These are phyloP conservation scores for Onychomys arenicola DNA, from an alignment of 2,797 vertebrate genomes.

Conservation along the genomic window DNA sequence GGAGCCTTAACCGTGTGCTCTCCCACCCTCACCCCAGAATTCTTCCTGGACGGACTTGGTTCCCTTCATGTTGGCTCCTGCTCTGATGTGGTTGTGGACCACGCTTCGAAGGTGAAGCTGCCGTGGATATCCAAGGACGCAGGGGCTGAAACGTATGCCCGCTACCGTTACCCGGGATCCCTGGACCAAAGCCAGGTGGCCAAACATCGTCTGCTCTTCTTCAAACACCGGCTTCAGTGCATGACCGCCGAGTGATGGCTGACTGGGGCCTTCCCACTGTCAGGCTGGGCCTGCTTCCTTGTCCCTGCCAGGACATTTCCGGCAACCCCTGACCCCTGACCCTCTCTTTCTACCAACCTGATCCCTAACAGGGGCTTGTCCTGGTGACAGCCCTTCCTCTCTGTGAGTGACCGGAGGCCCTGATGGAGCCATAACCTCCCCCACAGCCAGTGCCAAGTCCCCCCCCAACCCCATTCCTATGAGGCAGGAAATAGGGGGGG, in stretches of 20 bases:
- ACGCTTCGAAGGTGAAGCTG: constrained; percentile 94
- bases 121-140: constrained; percentile 89
- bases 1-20: neutral
- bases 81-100: constrained; percentile 91
- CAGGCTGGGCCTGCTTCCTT: constrained; percentile 67
- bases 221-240: constrained; percentile 95
- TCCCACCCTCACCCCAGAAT: constrained; percentile 87
- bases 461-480: constrained; percentile 40
- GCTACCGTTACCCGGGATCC: constrained; percentile 89
- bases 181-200: constrained; percentile 80
- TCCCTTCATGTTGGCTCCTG: constrained; percentile 94
- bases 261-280: neutral
- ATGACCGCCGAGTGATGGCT: constrained; percentile 89
- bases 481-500: constrained; percentile 61
- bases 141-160: constrained; percentile 89
- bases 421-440: constrained; percentile 62
- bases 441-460: constrained; percentile 78
- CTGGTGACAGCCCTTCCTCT: constrained; percentile 70
- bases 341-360: neutral
- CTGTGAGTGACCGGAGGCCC: constrained; percentile 53
- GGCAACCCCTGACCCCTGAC: constrained; percentile 21
- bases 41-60: constrained; percentile 94
- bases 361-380: constrained; percentile 71
- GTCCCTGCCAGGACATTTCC: constrained; percentile 46
- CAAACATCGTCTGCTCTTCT: constrained; percentile 90